A percentile compares a stretch with the other conserved stretches of the same genome.
phyloP scores from a whole-genome alignment of 2,113 vertebrate species.

The Archilochus colubris region DNA sequence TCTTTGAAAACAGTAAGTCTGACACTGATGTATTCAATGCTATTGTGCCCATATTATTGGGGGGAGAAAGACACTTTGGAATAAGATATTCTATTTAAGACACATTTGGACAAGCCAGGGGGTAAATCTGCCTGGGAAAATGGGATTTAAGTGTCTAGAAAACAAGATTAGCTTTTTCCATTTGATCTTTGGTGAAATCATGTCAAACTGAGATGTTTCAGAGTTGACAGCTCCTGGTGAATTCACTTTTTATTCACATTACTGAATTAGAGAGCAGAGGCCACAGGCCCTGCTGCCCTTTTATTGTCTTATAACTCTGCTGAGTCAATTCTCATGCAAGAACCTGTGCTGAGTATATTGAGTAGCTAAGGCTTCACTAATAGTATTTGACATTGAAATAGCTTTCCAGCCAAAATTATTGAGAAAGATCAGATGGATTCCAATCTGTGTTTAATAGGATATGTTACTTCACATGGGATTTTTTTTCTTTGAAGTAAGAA shows the following conservation, averaged over 20 bases:
- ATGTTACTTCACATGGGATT: slow-evolving; percentile 40
- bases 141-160: slow-evolving; percentile 72
- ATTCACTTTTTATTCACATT: slow-evolving; percentile 69
- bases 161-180: slow-evolving; percentile 69
- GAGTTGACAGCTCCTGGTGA: slow-evolving; percentile 56
- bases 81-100: slow-evolving; percentile 60
- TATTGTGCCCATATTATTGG: slow-evolving; percentile 34
- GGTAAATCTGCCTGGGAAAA: slow-evolving; percentile 70
- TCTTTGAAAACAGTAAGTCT: slow-evolving; percentile 16
- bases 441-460: slow-evolving; percentile 64
- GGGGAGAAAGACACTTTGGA: background rate
- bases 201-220: slow-evolving; percentile 65
- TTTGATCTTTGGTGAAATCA: slow-evolving; percentile 68
- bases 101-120: slow-evolving; percentile 34
- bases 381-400: slow-evolving; percentile 53
- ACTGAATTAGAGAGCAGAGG: slow-evolving; percentile 59
- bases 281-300: slow-evolving; percentile 37
- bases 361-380: slow-evolving; percentile 52
- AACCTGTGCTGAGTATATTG: slow-evolving; percentile 57
- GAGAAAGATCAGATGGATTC: slow-evolving; percentile 33
- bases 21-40: slow-evolving; percentile 42
- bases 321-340: slow-evolving; percentile 70
- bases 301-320: slow-evolving; percentile 72
- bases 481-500: slow-evolving; percentile 36
- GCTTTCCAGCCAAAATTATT: slow-evolving; percentile 63